Evolutionary conservation across 2,797 vertebrate species (phyloP), one percentile per base, ranked within the genome.

Genomic region (Lagocephalus sceleratus): DNA sequence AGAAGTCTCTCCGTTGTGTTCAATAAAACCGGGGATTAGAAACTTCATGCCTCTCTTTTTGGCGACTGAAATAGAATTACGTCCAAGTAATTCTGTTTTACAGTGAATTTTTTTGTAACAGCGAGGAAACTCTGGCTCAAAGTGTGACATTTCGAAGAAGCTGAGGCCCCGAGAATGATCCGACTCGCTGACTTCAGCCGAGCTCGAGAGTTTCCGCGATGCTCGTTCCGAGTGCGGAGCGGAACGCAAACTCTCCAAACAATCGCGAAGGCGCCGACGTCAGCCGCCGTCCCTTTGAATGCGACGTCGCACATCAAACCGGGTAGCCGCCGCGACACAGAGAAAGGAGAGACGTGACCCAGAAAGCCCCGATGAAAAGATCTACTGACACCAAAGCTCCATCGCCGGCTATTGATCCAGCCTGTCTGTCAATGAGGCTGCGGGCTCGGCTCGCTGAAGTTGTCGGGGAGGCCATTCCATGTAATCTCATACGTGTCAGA

Each of bases 361-460:
- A 73, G 29, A 74, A 78, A 71, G 50, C 50, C 47, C 47, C 49
- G 58, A 67, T 74, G 69, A 11, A 77, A 74, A 73, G 29, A 45
- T 66, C 44, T 41, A 44, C 54, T 57, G 48, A 55, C 38, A 45
- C 60, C 62, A 51, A 46, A 42, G 43, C 52, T 42, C 64, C 46
- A 52, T 51, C 17, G 35, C 56, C 44, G 20, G 23, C 8, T 58
- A 71, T 72, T 58, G 75, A 83, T 73, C 22, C 35, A 20, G 35
- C 29, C 17, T 54, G 56, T 68, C 56, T 2, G 15, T 64, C 45
- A 60, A 20, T 10, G 47, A 51, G 54, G 49, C 46, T 1, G 8
- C 17, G 42, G 16, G 3, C 11, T 47, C 29, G 12, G 53, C 20
- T 61, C 61, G 44, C 20, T 50, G 35, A 21, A 35, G 41, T 26